Evolutionary conservation across 1,140 invertebrate genomes (phyloP), one percentile per base, ranked within the genome.

Genomic region (Lysiphlebus fabarum): DNA sequence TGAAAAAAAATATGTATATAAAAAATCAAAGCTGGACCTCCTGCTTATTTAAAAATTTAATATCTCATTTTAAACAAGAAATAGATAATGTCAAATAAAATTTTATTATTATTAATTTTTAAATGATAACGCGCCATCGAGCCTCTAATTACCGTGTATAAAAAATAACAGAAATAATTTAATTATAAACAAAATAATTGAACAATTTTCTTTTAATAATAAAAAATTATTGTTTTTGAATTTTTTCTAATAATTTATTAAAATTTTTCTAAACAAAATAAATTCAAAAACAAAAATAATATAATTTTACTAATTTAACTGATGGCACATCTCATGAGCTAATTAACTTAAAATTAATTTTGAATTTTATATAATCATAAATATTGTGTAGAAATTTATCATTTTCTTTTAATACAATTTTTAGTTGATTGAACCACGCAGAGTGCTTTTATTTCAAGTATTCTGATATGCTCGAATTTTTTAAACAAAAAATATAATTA

Each of bases 211-310:
- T 44, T 40, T 65, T 56, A 69, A 65, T 62, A 62, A 67, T 63
- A 44, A 8, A n/a, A 14, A n/a, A 44, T 44, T 44, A 65, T 59
- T 67, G 66, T 72, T 71, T 68, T 45, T 44, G 59, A 5, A n/a
- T 50, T 58, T 61, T 56, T 50, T 62, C 59, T 10, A 4, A 38
- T 14, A 12, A 51, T 37, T 51, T 51, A n/a, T 8, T n/a, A 49
- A 49, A 8, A 12, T 8, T 44, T 44, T 10, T n/a, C 41, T 9
- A 47, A 62, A 62, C 59, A 59, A 68, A 58, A 69, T 68, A 65
- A 74, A 77, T 74, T 71, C 73, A 71, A 71, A 75, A 75, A 76
- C 69, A 68, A 70, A 67, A 70, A 64, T 66, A 51, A 58, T 67
- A 62, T 62, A 44, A 53, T 59, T 50, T 67, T 62, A 41, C 40